These are phyloP conservation scores for Acrocera orbiculus DNA, from an alignment of 2,888 invertebrate species.

Conservation along the genomic window DNA sequence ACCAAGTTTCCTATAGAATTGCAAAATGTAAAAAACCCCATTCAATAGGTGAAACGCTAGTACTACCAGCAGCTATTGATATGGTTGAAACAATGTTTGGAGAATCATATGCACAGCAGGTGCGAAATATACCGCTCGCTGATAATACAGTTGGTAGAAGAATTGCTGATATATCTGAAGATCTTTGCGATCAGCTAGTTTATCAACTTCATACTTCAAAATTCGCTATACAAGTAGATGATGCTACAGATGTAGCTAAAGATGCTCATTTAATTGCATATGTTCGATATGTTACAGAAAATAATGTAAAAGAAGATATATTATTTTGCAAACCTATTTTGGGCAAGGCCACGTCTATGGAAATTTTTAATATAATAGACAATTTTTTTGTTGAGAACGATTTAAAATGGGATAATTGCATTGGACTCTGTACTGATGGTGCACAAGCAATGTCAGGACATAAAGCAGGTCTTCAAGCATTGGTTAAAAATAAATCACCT, in stretches of 20 bases:
- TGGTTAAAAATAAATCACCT: constrained; percentile 6
- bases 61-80: constrained; percentile 12
- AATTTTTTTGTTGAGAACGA: constrained; percentile 13
- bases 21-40: too few species aligned
- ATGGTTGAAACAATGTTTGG: too few species aligned
- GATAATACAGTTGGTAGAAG: too few species aligned
- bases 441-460: constrained; percentile 13
- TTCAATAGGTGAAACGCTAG: constrained; percentile 9
- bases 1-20: constrained; percentile 12
- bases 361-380: constrained; percentile 16
- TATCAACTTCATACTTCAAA: too few species aligned
- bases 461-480: constrained; percentile 7
- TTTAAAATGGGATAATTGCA: constrained; percentile 14
- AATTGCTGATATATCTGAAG: constrained; percentile 19
- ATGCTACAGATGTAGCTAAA: too few species aligned
- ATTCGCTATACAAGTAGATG: constrained; percentile 15
- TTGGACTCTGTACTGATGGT: constrained; percentile 16
- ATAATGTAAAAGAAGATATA: constrained; percentile 14
- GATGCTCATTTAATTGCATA: too few species aligned
- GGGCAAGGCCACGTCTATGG: constrained; percentile 12
- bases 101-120: too few species aligned
- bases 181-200: too few species aligned
- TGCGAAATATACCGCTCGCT: too few species aligned
- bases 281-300: too few species aligned
- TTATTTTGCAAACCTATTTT: constrained; percentile 14